Evolutionary conservation across 2,113 vertebrate species (phyloP), one percentile per base, ranked within the genome.

Genomic region (Seriola dumerili): DNA sequence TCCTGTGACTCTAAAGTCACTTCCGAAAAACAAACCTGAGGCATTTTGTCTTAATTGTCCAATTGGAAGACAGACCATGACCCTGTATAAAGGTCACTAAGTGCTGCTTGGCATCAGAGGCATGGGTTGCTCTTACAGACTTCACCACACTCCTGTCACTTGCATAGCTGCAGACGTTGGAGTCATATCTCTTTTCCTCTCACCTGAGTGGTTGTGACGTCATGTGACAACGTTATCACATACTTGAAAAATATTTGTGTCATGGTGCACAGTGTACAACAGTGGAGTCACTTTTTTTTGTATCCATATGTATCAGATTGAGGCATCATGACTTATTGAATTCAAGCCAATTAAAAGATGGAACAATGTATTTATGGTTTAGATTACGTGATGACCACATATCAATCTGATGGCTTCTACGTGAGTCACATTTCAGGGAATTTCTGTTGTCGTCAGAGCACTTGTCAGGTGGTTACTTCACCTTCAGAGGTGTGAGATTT

Each of bases 401-500:
- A 29, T 57, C 69, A 46, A 23, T 13, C 32, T 42, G 38, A 84
- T 40, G 21, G 77, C 61, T 85, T 70, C 52, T 16, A 25, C 64
- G 50, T 80, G 89, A 87, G 62, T 91, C 75, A 50, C 38, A 59
- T 88, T 86, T 87, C 90, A 76, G 73, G 59, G 89, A 88, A 87
- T 90, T 84, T 87, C 61, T 81, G 71, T 76, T 83, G 85, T 85
- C 75, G 65, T 89, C 85, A 85, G 67, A 82, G 76, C 36, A 14
- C 38, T 62, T 58, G 82, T 84, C 87, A 85, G 74, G 71, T 84
- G 54, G 54, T 38, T n/a, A 44, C 58, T 44, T 21, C 64, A 74
- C 75, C 75, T 84, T 64, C 46, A 40, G 61, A 86, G 90, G 92
- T 90, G 86, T 87, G 91, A 93, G 81, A 92, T 83, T 74, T 52